Conservation (phyloP, 2,113 vertebrate genomes). For the Chloropsis hardwickii region DNA sequence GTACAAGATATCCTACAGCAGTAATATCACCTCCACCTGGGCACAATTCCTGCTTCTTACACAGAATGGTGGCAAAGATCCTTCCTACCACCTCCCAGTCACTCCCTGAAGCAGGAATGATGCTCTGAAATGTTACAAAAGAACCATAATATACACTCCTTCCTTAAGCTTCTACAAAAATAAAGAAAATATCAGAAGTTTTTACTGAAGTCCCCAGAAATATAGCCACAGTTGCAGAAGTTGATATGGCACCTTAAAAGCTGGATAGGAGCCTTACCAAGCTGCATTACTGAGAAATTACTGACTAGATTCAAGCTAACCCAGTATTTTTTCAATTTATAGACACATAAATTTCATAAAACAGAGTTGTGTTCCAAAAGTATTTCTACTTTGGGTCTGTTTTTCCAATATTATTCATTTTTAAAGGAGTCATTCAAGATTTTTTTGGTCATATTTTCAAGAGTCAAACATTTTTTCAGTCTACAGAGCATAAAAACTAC, state of each 20-base stretch:
- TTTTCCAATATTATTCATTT: not conserved
- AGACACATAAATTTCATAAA: not conserved
- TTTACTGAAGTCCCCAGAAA: not conserved
- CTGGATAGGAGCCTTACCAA: not conserved
- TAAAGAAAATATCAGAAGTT: not conserved
- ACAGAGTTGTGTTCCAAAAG: not conserved
- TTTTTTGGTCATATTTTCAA: not conserved
- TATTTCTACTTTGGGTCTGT: not conserved
- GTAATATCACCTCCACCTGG: not conserved
- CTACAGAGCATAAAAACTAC: not conserved
- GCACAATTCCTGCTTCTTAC: not conserved
- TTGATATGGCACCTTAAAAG: not conserved
- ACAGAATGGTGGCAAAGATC: not conserved
- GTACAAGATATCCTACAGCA: not conserved
- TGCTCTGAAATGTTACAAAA: not conserved
- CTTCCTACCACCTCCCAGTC: not conserved
- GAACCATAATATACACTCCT: not conserved
- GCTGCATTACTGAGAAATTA: not conserved
- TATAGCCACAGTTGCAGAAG: not conserved
- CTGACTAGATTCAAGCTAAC: not conserved
- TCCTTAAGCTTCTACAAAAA: not conserved
- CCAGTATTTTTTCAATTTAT: constrained; percentile 3
- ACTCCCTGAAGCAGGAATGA: not conserved
- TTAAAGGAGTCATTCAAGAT: not conserved
- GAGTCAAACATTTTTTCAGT: not conserved